A percentile compares a stretch with the other conserved stretches of the same genome.
phyloP scores from a whole-genome alignment of 2,113 vertebrate genomes.

The Cyanoramphus novaezelandiae region DNA sequence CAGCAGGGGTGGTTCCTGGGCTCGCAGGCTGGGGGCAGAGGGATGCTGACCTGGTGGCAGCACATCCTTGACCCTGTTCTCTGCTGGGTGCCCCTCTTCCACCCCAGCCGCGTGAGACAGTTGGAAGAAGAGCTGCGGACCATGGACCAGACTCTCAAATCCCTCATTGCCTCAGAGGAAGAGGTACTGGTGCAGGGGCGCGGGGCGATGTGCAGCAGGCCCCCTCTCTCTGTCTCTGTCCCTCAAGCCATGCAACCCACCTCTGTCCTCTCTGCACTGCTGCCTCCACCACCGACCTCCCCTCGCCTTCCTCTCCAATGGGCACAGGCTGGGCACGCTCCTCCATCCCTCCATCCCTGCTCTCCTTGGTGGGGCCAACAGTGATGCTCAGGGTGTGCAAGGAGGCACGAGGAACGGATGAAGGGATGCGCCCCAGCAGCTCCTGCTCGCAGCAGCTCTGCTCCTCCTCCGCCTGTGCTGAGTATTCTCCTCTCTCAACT shows the following conservation, averaged over 20 bases:
- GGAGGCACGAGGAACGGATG: neutral
- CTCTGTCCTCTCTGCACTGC: conserved; percentile 32
- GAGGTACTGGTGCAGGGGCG: conserved; percentile 84
- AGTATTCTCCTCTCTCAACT: conserved; percentile 38
- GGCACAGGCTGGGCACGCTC: neutral
- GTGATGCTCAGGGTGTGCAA: neutral
- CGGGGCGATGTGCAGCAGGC: neutral
- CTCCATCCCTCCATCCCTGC: neutral
- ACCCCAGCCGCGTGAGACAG: conserved; percentile 87
- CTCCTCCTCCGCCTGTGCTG: conserved; percentile 56
- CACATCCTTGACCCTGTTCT: conserved; percentile 47
- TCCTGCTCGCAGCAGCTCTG: neutral
- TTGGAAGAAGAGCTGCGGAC: conserved; percentile 93
- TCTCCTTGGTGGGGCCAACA: neutral
- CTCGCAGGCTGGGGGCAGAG: neutral
- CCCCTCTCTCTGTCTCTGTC: conserved; percentile 33
- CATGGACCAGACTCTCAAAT: conserved; percentile 97
- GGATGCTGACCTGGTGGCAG: accelerated
- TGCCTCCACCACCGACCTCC: neutral
- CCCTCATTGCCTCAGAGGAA: conserved; percentile 95
- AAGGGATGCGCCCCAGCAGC: neutral
- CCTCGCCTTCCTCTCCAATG: accelerated
- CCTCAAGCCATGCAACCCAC: neutral
- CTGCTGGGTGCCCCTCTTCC: conserved; percentile 51
- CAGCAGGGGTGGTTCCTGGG: neutral